Base-by-base conservation (phyloP, 1,140 invertebrate species). In the Scaptomyza hsui region DNA sequence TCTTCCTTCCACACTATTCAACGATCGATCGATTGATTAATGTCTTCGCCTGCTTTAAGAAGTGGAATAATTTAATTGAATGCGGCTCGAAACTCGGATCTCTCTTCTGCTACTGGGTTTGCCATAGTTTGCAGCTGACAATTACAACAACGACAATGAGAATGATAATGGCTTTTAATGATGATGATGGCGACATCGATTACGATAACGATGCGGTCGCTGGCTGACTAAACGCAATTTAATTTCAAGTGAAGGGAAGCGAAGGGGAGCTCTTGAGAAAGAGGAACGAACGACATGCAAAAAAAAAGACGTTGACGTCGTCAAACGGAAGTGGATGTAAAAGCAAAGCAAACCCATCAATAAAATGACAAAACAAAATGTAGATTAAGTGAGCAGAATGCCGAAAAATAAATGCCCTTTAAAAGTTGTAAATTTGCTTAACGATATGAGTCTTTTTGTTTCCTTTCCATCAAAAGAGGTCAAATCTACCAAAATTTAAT, bases 241-340 rank as follows among this genome's bases (percentile, higher is more conserved):
- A n/a, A 44, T 44, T 44, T 29, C 6, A 32, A 7, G 39, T 24
- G 26, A 16, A 42, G 19, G 10, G 3, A n/a, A 16, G 32, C 1
- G 4, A 13, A 1, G 2, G 5, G 7, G 6, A 7, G 32, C 9
- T 4, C 24, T 4, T 2, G n/a, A 4, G 1, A 26, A 18, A n/a
- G 9, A 2, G n/a, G n/a, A n/a, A n/a, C n/a, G n/a, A 16, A 3
- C 16, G 18, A 2, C 10, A n/a, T 13, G 9, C 4, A 12, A 47
- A 60, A 61, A 19, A 15, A 47, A 67, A 61, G 26, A 24, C 16
- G 64, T 49, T 41, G 52, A 65, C 62, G 61, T 65, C 49, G 61
- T n/a, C 61, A 45, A 72, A 69, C 70, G 70, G 70, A 72, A 72
- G 70, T 72, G 51, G 12, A 68, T 51, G 68, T 65, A 26, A 35